Percentiles rank a stretch among this genome's conserved stretches.
Evolutionary conservation across 2,888 invertebrate genomes (phyloP).

Genomic region (Helleia helle): DNA sequence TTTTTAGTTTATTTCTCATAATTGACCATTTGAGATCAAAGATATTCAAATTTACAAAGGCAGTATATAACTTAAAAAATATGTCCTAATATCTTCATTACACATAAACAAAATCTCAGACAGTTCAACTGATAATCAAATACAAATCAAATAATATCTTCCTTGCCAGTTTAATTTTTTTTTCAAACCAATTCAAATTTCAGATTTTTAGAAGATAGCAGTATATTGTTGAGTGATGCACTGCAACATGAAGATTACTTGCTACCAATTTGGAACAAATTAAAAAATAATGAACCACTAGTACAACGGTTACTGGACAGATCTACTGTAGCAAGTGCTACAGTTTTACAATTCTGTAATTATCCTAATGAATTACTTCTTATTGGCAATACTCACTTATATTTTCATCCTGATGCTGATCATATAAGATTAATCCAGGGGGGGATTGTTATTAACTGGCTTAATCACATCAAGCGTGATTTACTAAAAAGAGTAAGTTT

Average conservation of each 20-base stretch:
- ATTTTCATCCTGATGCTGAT: conserved; percentile 93
- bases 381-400: conserved; percentile 92
- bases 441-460: conserved; percentile 80
- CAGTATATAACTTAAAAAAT: no score
- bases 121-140: no score
- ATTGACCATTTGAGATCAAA: no score
- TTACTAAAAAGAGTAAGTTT: conserved; percentile 40
- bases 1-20: no score
- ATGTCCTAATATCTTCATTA: no score
- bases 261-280: conserved; percentile 72
- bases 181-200: no score
- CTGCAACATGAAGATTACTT: conserved; percentile 68
- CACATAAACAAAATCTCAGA: no score
- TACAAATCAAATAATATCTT: no score
- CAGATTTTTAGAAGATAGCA: conserved; percentile 65
- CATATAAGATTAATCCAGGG: conserved; percentile 91
- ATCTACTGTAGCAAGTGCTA: conserved; percentile 79
- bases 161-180: no score
- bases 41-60: no score
- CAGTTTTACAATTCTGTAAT: conserved; percentile 72
- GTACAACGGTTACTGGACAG: conserved; percentile 74
- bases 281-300: conserved; percentile 73
- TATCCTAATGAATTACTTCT: conserved; percentile 74
- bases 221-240: conserved; percentile 75
- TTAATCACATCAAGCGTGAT: conserved; percentile 72